phyloP scores from a whole-genome alignment of 2,888 invertebrate species.

The Polydrusus cervinus region DNA sequence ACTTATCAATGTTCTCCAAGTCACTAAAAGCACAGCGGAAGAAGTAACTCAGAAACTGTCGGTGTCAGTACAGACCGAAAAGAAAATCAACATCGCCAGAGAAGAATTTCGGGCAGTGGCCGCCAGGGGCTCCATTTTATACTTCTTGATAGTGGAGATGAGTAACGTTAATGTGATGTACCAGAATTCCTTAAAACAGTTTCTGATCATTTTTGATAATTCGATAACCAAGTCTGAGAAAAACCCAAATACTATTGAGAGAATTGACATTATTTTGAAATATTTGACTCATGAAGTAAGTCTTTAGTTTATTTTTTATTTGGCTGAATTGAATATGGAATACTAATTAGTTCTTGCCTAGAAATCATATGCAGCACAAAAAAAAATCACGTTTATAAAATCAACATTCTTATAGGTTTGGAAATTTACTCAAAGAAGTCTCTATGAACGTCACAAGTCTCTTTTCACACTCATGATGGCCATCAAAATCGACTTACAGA shows the following conservation, averaged over 20 bases:
- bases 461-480: conserved; percentile 95
- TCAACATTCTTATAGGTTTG: conserved; percentile 77
- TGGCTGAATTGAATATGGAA: no score
- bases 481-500: conserved; percentile 94
- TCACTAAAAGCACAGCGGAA: conserved; percentile 88
- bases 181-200: conserved; percentile 96
- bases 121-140: conserved; percentile 93
- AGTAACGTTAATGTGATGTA: conserved; percentile 97
- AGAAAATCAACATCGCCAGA: conserved; percentile 93
- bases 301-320: no score
- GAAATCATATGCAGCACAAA: no score
- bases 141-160: conserved; percentile 98
- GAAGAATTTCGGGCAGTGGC: conserved; percentile 98
- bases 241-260: conserved; percentile 87
- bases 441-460: conserved; percentile 94
- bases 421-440: conserved; percentile 92
- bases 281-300: conserved; percentile 87
- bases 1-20: conserved; percentile 89
- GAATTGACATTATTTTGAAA: conserved; percentile 90
- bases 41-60: conserved; percentile 95
- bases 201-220: conserved; percentile 93
- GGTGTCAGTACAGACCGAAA: conserved; percentile 94
- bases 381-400: no score
- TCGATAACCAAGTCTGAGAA: conserved; percentile 94
- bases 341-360: no score